A percentile compares a stretch with the other conserved stretches of the same genome.
These are phyloP conservation scores for Erpobdella octoculata DNA, from an alignment of 2,888 invertebrate genomes.

Conservation along the genomic window DNA sequence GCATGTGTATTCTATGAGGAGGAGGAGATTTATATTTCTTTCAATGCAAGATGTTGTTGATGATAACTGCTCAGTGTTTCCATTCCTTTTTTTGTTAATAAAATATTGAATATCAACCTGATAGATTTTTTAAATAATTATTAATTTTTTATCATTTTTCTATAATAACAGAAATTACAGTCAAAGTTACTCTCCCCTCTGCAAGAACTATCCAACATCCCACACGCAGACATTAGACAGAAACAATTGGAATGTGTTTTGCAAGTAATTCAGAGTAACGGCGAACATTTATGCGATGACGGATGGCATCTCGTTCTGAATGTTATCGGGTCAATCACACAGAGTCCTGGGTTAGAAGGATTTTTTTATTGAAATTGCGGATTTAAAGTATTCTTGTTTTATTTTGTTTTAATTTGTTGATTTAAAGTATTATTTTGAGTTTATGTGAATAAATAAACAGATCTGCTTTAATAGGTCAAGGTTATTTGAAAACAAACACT, in stretches of 20 bases:
- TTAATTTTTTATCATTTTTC: not conserved
- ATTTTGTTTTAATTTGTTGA: not conserved
- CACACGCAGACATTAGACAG: constrained; percentile 86
- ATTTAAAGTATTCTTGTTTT: not conserved
- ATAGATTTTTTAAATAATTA: not conserved
- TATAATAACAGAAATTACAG: constrained; percentile 63
- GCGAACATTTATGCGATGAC: constrained; percentile 74
- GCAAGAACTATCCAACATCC: constrained; percentile 75
- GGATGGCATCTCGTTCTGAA: constrained; percentile 91
- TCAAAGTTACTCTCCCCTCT: constrained; percentile 73
- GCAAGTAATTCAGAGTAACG: constrained; percentile 81
- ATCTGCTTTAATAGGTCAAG: too few relatives aligned
- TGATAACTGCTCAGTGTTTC: not conserved
- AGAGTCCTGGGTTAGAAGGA: constrained; percentile 70
- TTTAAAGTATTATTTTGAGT: too few relatives aligned
- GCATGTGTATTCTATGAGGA: not conserved
- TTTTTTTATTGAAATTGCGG: not conserved
- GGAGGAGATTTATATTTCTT: not conserved
- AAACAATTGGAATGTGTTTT: constrained; percentile 75
- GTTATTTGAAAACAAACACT: too few relatives aligned
- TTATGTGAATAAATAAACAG: too few relatives aligned
- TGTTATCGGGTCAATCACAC: constrained; percentile 87
- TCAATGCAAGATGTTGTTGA: not conserved
- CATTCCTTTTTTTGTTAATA: not conserved
- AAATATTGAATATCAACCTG: not conserved